phyloP scores from a whole-genome alignment of 2,797 vertebrate species.

The Ibycter americanus region DNA sequence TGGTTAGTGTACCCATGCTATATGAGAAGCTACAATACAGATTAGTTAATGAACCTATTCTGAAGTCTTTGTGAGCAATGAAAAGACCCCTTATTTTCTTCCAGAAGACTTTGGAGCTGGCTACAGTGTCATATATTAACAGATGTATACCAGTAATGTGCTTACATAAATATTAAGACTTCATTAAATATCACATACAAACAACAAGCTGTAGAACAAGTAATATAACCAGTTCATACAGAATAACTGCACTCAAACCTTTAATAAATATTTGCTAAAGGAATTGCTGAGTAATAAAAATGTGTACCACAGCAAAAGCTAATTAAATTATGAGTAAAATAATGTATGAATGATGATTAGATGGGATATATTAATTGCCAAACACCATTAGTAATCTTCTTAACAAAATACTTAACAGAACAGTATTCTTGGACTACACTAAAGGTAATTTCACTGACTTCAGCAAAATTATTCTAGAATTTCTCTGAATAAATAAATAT shows the following conservation, averaged over 20 bases:
- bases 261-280: conserved; percentile 2
- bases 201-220: not conserved
- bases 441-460: not conserved
- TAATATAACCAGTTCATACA: not conserved
- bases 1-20: not conserved
- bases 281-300: conserved; percentile 1
- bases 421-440: not conserved
- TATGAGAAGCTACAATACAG: not conserved
- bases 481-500: not conserved
- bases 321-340: conserved; percentile 26
- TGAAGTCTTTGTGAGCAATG: not conserved
- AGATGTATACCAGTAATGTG: not conserved
- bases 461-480: not conserved
- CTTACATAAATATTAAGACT: not conserved
- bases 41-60: not conserved
- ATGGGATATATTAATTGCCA: not conserved
- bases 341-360: not conserved
- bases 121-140: not conserved
- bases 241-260: not conserved
- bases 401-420: not conserved
- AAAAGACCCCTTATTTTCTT: not conserved
- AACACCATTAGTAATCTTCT: not conserved
- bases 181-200: not conserved
- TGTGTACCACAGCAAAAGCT: not conserved
- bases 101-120: not conserved